phyloP scores from a whole-genome alignment of 1,140 invertebrate genomes.

The Drosophila kohkoa region DNA sequence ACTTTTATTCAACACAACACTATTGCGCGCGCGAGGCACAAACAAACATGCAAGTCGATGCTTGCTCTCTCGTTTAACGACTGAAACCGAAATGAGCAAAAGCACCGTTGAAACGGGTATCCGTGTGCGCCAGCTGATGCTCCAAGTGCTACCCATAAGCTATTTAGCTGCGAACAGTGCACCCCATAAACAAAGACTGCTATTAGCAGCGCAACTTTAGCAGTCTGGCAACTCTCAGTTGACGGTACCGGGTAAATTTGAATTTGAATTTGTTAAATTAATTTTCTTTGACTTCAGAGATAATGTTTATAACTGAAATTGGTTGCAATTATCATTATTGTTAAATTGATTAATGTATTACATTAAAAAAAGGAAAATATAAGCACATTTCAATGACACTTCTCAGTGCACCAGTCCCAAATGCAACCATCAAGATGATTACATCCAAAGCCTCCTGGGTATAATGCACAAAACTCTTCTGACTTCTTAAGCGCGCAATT shows the following conservation, averaged over 20 bases:
- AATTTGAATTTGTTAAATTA: no score
- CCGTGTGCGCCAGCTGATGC: conserved; percentile 26
- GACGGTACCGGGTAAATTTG: background rate
- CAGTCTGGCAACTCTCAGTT: conserved; percentile 15
- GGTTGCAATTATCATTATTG: no score
- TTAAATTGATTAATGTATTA: background rate
- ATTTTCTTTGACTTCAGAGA: no score
- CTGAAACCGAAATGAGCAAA: conserved; percentile 49
- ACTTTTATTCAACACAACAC: conserved; percentile 34
- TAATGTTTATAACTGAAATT: no score
- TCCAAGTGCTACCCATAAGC: conserved; percentile 20
- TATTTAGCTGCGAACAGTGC: background rate
- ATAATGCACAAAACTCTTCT: conserved; percentile 60
- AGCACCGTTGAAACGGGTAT: conserved; percentile 43
- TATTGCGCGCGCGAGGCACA: conserved; percentile 16
- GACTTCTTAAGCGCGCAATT: conserved; percentile 53
- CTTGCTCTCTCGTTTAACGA: conserved; percentile 50
- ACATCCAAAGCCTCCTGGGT: conserved; percentile 66
- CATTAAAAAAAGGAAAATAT: background rate
- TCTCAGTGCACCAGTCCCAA: conserved; percentile 65
- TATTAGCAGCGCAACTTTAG: background rate
- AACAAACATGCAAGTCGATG: conserved; percentile 17
- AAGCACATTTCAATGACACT: background rate
- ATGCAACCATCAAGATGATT: conserved; percentile 61
- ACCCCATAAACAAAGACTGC: background rate